These are phyloP conservation scores for Bagarius yarrelli DNA, from an alignment of 2,113 vertebrate genomes.

Conservation along the genomic window DNA sequence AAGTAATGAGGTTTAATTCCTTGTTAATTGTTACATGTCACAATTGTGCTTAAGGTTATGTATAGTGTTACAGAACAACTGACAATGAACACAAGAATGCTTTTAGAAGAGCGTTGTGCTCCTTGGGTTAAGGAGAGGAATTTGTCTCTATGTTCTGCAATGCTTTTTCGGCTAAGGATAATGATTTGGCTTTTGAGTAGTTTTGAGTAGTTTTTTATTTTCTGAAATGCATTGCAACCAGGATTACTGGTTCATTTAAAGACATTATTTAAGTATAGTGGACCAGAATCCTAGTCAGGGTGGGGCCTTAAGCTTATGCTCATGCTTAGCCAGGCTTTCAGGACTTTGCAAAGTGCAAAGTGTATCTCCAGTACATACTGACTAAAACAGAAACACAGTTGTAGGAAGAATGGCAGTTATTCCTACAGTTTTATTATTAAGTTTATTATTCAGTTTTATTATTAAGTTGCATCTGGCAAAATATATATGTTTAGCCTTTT, in stretches of 20 bases:
- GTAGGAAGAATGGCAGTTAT: not conserved
- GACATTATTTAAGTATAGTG: not conserved
- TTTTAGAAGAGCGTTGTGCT: not conserved
- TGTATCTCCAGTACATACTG: not conserved
- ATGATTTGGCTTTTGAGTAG: constrained; percentile 4
- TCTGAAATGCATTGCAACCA: not conserved
- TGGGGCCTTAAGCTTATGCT: not conserved
- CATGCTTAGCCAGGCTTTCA: not conserved
- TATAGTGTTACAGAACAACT: not conserved
- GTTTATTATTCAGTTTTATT: not conserved
- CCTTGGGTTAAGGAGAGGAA: not conserved
- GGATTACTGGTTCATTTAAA: not conserved
- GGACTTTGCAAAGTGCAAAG: not conserved
- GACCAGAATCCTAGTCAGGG: not conserved
- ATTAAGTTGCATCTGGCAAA: not conserved
- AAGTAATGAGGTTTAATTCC: not conserved
- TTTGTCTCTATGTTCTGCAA: constrained; percentile 1
- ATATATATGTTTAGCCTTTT: not conserved
- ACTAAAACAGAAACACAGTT: not conserved
- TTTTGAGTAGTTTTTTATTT: constrained; percentile 2
- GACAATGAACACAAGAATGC: not conserved
- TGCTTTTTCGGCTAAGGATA: constrained; percentile 1
- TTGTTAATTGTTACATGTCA: not conserved
- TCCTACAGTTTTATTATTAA: not conserved
- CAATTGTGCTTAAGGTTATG: constrained; percentile 6